Conservation (phyloP, 2,113 vertebrate genomes). For the Verasper variegatus region DNA sequence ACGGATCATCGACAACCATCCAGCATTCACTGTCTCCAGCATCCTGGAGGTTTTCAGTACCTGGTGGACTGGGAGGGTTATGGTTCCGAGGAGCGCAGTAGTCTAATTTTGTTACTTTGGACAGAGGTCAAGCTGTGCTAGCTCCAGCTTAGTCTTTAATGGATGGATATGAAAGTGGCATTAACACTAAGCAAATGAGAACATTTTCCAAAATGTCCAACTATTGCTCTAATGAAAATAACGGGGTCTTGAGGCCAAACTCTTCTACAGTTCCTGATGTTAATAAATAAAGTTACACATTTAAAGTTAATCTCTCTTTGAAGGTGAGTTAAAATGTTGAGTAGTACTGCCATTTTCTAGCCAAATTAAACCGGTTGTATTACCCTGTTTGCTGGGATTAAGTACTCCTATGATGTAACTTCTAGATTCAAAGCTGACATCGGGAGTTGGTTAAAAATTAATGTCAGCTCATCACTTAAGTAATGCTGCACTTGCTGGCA, state of each 20-base stretch:
- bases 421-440: not conserved
- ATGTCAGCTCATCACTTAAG: not conserved
- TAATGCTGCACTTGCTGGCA: not conserved
- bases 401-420: not conserved
- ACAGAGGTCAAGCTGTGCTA: not conserved
- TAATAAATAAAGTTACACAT: not conserved
- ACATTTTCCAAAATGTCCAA: not conserved
- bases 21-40: no score
- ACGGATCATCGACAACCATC: no score
- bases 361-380: conserved; percentile 4
- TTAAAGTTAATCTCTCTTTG: no score
- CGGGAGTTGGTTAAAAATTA: not conserved
- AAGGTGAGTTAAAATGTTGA: no score
- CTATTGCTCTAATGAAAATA: no score
- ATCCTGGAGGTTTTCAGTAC: no score
- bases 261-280: not conserved
- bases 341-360: not conserved
- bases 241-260: not conserved
- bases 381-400: not conserved
- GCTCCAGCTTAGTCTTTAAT: not conserved
- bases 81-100: no score
- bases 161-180: not conserved
- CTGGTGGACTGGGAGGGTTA: no score
- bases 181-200: not conserved
- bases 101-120: no score